Base-by-base conservation (phyloP, 1,140 invertebrate genomes). In the Drosophila rufa region DNA sequence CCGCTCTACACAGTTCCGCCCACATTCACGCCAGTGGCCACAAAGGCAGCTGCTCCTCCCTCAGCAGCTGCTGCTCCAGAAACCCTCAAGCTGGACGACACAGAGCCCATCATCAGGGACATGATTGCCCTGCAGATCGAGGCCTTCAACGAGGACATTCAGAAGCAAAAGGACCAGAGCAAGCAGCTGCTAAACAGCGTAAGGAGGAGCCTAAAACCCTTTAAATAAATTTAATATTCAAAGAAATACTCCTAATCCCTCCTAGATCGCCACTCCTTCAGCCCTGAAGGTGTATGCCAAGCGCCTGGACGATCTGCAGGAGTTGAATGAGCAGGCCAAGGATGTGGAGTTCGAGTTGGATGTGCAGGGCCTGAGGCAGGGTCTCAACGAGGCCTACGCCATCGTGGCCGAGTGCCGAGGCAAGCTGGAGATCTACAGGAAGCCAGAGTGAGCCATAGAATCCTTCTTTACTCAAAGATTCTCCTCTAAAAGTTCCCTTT, bases 351-450 rank as follows among this genome's bases (percentile, higher is more conserved):
- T 93, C 45, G 86, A 91, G 59, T 58, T 79, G 58, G 92, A 93
- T 60, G 78, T 93, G 1, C 90, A 92, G 65, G 68, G 93, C 5
- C 86, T 96, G 15, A 95, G 95, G 74, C 93, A 95, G 69, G 94
- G 94, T 36, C 74, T 95, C 0, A 94, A 95, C 22, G 94, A 95
- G 60, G 93, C 94, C 0, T 95, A 95, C 87, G 94, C 95, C 4
- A 95, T 95, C 56, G 93, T 95, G 38, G 95, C 95, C 58, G 95
- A 96, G 68, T 95, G 95, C 4, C 93, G 94, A 17, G 94, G 95
- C 9, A 92, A 94, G 69, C 80, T 91, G 60, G 79, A 92, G 22
- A 87, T 90, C 33, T 92, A 91, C 14, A 93, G 93, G 51, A 94
- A 95, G 78, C 94, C 95, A 47, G 93, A 94, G 94, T 95, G 83